These are phyloP conservation scores for Adineta ricciae DNA, from an alignment of 2,888 invertebrate species.

Conservation along the genomic window DNA sequence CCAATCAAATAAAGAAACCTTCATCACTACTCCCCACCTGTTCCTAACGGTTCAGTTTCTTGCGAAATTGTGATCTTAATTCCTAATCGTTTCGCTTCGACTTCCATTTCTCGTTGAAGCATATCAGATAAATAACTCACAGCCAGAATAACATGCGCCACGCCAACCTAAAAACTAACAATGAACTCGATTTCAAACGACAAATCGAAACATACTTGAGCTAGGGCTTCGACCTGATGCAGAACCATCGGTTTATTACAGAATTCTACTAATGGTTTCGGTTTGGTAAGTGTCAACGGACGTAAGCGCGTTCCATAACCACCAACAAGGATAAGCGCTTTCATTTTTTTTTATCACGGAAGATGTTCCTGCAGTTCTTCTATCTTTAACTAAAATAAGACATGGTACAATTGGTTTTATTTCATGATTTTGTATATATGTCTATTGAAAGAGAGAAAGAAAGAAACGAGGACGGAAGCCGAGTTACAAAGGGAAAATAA, in stretches of 20 bases:
- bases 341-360: conserved; percentile 54
- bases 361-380: not conserved
- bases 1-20: not conserved
- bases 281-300: conserved; percentile 85
- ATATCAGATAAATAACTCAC: conserved; percentile 94
- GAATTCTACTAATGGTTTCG: conserved; percentile 96
- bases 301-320: conserved; percentile 93
- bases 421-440: not conserved
- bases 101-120: conserved; percentile 79
- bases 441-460: not conserved
- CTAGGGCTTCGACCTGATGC: conserved; percentile 71
- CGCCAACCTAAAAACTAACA: conserved; percentile 47
- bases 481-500: not conserved
- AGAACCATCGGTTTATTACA: conserved; percentile 95
- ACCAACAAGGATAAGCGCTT: conserved; percentile 91
- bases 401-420: not conserved
- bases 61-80: conserved; percentile 83
- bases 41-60: conserved; percentile 89
- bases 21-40: conserved; percentile 50
- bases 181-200: not conserved
- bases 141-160: conserved; percentile 75
- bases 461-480: not conserved
- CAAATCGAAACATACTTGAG: conserved; percentile 44
- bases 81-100: conserved; percentile 58
- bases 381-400: not conserved